phyloP scores from a whole-genome alignment of 2,113 vertebrate genomes.

The Tapirus terrestris region DNA sequence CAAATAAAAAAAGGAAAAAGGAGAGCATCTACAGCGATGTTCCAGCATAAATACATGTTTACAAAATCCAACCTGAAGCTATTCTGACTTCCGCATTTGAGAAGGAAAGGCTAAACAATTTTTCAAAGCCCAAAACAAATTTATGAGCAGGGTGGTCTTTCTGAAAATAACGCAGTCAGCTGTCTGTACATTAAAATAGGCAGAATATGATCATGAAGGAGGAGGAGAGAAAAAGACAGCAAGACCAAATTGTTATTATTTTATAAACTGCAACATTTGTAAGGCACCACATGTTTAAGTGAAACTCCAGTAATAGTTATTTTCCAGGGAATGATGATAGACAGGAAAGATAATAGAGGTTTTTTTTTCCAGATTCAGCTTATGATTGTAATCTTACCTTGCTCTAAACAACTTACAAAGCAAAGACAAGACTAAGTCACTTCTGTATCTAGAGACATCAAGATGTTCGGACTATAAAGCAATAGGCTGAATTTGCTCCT shows the following conservation, averaged over 20 bases:
- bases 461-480: constrained; percentile 22
- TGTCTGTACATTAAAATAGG: not conserved
- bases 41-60: not conserved
- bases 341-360: constrained; percentile 44
- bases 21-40: not conserved
- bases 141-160: not conserved
- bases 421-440: constrained; percentile 63
- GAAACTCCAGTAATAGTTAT: constrained; percentile 1
- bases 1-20: not conserved
- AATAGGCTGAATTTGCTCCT: not conserved
- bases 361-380: not conserved
- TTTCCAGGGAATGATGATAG: constrained; percentile 26
- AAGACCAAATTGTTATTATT: not conserved
- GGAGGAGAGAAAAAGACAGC: not conserved
- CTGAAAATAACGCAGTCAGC: not conserved
- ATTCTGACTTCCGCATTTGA: constrained; percentile 51
- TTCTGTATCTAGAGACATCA: constrained; percentile 43
- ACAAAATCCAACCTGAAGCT: constrained; percentile 52
- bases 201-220: not conserved
- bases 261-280: constrained; percentile 18
- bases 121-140: constrained; percentile 59
- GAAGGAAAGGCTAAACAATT: constrained; percentile 39
- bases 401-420: constrained; percentile 62
- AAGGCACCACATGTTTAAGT: constrained; percentile 14
- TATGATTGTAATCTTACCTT: constrained; percentile 42